phyloP scores from a whole-genome alignment of 2,888 invertebrate species.

The Arrhopalites spinosus region DNA sequence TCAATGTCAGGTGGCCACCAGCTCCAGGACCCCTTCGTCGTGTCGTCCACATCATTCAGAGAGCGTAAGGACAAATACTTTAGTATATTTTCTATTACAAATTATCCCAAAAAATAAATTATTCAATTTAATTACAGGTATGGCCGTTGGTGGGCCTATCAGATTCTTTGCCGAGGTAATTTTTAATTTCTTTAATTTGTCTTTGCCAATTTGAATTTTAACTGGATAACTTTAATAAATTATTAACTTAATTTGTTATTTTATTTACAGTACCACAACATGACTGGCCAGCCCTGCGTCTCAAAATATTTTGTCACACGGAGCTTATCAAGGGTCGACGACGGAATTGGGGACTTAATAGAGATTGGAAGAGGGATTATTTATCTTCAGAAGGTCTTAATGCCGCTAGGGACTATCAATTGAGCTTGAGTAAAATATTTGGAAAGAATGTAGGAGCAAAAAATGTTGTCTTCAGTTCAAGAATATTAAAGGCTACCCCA shows the following conservation, averaged over 20 bases:
- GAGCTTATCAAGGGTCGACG: conserved; percentile 65
- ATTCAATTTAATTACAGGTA: conserved; percentile 57
- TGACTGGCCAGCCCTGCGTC: conserved; percentile 85
- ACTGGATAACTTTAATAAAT: too few species aligned
- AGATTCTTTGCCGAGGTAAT: conserved; percentile 69
- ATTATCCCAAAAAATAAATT: too few species aligned
- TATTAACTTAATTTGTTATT: too few species aligned
- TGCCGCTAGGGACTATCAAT: conserved; percentile 67
- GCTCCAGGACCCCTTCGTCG: conserved; percentile 58
- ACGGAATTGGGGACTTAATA: conserved; percentile 73
- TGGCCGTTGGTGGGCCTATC: conserved; percentile 85
- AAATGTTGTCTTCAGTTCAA: conserved; percentile 62
- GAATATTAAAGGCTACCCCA: conserved; percentile 68
- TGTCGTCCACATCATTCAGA: conserved; percentile 67
- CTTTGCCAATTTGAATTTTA: too few species aligned
- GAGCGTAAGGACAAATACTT: conserved; percentile 60
- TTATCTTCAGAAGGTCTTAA: conserved; percentile 73
- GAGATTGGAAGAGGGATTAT: conserved; percentile 86
- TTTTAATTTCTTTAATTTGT: too few species aligned
- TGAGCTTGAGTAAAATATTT: conserved; percentile 71
- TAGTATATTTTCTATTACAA: too few species aligned
- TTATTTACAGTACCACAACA: conserved; percentile 76
- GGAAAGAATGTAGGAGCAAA: conserved; percentile 64
- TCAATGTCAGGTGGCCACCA: conserved; percentile 52
- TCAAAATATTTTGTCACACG: conserved; percentile 65